Evolutionary conservation across 2,797 vertebrate species (phyloP).

Genomic region (Tadarida brasiliensis): DNA sequence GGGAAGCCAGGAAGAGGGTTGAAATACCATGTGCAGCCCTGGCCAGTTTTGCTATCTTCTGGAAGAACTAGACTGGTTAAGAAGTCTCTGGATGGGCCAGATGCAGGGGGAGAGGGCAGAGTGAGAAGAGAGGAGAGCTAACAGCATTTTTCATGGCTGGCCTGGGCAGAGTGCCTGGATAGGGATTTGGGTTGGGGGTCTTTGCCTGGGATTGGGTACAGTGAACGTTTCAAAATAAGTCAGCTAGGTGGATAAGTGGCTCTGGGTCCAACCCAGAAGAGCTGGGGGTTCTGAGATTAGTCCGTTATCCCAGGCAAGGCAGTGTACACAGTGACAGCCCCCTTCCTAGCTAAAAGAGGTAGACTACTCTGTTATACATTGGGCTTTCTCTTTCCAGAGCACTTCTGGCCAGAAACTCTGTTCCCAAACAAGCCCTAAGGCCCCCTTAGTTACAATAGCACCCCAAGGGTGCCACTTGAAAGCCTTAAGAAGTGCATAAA

Average conservation of each 20-base stretch:
- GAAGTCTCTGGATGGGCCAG: not conserved
- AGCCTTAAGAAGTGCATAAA: not conserved
- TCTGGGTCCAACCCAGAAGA: not conserved
- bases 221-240: not conserved
- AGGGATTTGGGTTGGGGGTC: not conserved
- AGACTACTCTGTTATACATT: not conserved
- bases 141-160: not conserved
- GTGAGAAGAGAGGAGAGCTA: too few species aligned
- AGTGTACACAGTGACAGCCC: not conserved
- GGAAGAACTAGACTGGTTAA: not conserved
- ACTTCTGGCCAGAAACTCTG: not conserved
- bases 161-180: not conserved
- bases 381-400: not conserved
- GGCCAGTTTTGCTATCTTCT: not conserved
- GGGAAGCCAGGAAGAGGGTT: not conserved
- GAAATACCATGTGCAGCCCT: not conserved
- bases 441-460: not conserved
- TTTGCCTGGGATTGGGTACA: not conserved
- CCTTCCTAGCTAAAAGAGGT: not conserved
- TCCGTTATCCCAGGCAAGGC: not conserved
- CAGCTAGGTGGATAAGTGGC: not conserved
- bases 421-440: not conserved
- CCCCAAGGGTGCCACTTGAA: not conserved
- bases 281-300: not conserved
- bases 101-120: not conserved